Evolutionary conservation across 2,797 vertebrate species (phyloP), one percentile per base, ranked within the genome.

Genomic region (Calcarius lapponicus): DNA sequence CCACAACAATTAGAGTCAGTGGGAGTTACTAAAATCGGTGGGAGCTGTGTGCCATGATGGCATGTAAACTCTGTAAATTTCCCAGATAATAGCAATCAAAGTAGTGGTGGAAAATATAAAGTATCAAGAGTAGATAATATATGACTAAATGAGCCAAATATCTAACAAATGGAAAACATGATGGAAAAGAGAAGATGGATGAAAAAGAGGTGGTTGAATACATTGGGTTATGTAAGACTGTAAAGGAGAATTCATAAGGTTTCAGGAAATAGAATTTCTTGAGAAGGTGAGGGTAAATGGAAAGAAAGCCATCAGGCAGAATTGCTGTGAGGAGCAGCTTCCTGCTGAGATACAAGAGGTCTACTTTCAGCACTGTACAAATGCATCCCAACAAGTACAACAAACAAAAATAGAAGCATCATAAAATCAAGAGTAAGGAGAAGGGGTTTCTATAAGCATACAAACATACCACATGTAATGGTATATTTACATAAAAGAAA

Each of bases 241-340:
- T 72, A 91, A 83, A 86, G 86, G 75, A 86, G 92, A 95, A 95
- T 96, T 97, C n/a, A 21, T 47, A 97, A 90, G 76, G 73, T 94
- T 96, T 97, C 69, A 94, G 93, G 94, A 97, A 98, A 97, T 74
- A 96, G 78, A 94, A 91, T 97, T 98, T 98, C 93, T 98, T 97
- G 95, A 98, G 95, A 95, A 97, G 91, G 91, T 92, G 93, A 96
- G 94, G 91, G 93, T 91, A 98, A 97, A 98, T 96, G 92, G 97
- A 97, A 97, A 97, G 96, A 78, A 96, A 97, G 92, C 84, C 97
- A 97, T 97, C 94, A 70, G 96, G 95, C 72, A 90, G 97, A 98
- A 98, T 94, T 98, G 96, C 96, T 66, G 80, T 95, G 95, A 97
- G 96, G 95, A 97, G 67, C 95, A 90, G 96, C 90, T 96, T 97